Conservation (phyloP, 2,888 invertebrate genomes). For the Oscheius sp. region DNA sequence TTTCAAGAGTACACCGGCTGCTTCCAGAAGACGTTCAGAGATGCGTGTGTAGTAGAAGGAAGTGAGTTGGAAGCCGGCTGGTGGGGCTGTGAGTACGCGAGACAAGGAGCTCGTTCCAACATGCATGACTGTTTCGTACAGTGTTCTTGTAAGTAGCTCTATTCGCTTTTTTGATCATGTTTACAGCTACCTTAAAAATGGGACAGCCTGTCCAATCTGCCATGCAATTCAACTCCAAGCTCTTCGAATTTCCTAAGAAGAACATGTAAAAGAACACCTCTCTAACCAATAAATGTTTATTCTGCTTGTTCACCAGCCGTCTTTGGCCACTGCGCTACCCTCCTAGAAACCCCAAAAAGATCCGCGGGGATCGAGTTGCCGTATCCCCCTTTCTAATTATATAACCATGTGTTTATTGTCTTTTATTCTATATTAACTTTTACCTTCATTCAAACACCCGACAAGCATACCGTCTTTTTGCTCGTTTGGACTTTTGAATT, state of each 20-base stretch:
- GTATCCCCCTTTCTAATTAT: too few species aligned
- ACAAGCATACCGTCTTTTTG: too few species aligned
- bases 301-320: too few species aligned
- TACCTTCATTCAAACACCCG: too few species aligned
- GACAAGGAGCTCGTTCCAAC: constrained; percentile 44
- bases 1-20: constrained; percentile 48
- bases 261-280: constrained; percentile 1
- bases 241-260: not conserved
- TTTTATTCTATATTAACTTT: too few species aligned
- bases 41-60: constrained; percentile 30
- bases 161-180: not conserved
- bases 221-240: constrained; percentile 10
- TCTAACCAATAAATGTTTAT: too few species aligned
- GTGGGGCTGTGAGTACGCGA: constrained; percentile 62
- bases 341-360: too few species aligned
- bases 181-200: constrained; percentile 16
- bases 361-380: too few species aligned
- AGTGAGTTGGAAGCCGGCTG: constrained; percentile 44
- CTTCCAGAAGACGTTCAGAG: constrained; percentile 43
- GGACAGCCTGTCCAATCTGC: not conserved
- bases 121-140: constrained; percentile 47
- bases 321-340: too few species aligned
- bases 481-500: too few species aligned
- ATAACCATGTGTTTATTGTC: too few species aligned
- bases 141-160: constrained; percentile 43